These are phyloP conservation scores for Epinotia bilunana DNA, from an alignment of 2,888 invertebrate species.

Conservation along the genomic window DNA sequence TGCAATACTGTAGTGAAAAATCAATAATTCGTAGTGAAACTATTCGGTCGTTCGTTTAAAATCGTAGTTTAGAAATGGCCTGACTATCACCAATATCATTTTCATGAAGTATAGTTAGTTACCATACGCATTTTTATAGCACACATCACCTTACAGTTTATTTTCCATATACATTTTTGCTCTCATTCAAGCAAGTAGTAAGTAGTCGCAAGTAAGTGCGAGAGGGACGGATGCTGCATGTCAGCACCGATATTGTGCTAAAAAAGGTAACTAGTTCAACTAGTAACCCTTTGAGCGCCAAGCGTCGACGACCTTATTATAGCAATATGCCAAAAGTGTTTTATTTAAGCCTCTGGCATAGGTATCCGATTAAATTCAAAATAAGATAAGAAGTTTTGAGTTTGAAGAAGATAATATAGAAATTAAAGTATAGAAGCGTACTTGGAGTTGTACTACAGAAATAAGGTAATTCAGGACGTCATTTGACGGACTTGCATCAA, in stretches of 20 bases:
- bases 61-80: conserved; percentile 27
- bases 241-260: too few relatives aligned
- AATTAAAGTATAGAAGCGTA: neutral
- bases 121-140: neutral
- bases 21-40: conserved; percentile 4
- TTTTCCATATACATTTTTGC: neutral
- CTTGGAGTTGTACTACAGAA: neutral
- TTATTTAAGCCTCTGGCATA: neutral
- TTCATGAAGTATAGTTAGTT: neutral
- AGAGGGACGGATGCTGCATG: neutral
- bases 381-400: neutral
- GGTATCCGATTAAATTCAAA: neutral
- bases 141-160: neutral
- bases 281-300: neutral
- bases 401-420: neutral
- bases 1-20: conserved; percentile 45
- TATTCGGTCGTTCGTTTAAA: conserved; percentile 38
- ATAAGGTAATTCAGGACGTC: neutral
- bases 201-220: neutral
- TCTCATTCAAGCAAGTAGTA: neutral
- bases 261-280: neutral
- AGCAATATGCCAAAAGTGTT: neutral
- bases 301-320: neutral
- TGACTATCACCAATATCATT: conserved; percentile 31
- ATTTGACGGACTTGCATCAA: neutral